Conservation (phyloP, 2,797 vertebrate species). For the Pelodytes ibericus region DNA sequence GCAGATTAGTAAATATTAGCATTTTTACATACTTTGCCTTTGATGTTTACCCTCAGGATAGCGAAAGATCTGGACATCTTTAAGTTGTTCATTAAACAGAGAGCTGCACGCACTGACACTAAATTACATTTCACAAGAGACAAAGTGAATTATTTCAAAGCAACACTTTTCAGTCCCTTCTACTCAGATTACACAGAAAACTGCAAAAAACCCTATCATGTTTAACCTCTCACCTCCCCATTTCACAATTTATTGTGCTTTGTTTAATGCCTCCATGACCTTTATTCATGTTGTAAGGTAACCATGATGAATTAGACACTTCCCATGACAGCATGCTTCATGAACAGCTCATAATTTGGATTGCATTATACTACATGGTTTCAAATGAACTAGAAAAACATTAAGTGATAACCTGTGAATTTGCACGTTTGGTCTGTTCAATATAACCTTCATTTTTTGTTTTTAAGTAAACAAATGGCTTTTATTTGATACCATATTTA, state of each 20-base stretch:
- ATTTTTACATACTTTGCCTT: conserved; percentile 22
- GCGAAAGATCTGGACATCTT: conserved; percentile 10
- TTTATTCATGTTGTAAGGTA: conserved; percentile 16
- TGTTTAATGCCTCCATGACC: conserved; percentile 27
- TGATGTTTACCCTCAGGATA: conserved; percentile 23
- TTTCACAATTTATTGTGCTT: not conserved
- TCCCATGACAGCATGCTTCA: not conserved
- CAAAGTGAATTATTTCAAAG: conserved; percentile 47
- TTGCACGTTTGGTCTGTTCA: no score
- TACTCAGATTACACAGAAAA: conserved; percentile 41
- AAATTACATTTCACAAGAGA: conserved; percentile 23
- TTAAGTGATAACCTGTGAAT: no score
- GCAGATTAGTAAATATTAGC: conserved; percentile 23
- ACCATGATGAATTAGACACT: conserved; percentile 39
- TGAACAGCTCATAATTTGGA: not conserved
- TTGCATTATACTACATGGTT: not conserved
- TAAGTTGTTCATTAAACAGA: conserved; percentile 16
- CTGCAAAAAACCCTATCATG: conserved; percentile 29
- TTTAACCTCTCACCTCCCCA: conserved; percentile 48
- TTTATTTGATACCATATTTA: no score
- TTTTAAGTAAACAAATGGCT: no score
- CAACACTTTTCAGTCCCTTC: conserved; percentile 33
- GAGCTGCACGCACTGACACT: conserved; percentile 10
- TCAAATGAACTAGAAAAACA: not conserved
- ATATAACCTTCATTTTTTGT: no score